These are phyloP conservation scores for Micrastur ruficollis DNA, from an alignment of 2,797 vertebrate genomes.

Conservation along the genomic window DNA sequence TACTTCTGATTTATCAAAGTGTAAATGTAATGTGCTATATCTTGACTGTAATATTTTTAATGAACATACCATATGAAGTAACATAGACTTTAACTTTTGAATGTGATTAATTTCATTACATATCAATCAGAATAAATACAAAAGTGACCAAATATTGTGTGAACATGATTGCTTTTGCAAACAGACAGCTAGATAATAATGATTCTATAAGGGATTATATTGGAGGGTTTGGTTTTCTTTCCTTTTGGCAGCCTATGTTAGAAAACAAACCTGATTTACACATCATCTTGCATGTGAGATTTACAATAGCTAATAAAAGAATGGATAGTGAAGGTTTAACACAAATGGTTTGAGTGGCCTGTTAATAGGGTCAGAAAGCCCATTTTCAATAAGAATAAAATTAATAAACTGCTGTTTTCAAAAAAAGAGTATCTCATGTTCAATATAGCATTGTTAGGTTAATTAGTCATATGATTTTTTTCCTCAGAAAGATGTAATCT, in stretches of 20 bases:
- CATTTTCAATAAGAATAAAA: neutral
- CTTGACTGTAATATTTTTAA: neutral
- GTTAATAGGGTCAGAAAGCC: neutral
- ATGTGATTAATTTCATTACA: neutral
- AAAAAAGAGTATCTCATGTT: neutral
- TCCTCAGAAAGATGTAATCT: neutral
- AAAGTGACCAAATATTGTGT: neutral
- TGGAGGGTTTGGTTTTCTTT: neutral
- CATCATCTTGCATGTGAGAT: neutral
- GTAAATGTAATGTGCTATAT: neutral
- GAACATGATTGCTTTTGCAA: neutral
- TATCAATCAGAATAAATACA: neutral
- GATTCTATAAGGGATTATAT: neutral
- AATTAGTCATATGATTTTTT: neutral
- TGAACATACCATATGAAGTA: neutral
- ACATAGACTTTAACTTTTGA: neutral
- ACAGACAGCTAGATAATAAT: neutral
- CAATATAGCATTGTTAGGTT: neutral
- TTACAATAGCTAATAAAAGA: neutral
- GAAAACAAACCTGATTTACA: neutral
- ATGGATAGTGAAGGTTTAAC: neutral
- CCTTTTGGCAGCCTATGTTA: neutral
- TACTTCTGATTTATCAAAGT: neutral
- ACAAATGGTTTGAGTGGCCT: neutral
- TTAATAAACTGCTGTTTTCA: neutral